Conservation (phyloP, 1,140 invertebrate species). For the Hermetia illucens region DNA sequence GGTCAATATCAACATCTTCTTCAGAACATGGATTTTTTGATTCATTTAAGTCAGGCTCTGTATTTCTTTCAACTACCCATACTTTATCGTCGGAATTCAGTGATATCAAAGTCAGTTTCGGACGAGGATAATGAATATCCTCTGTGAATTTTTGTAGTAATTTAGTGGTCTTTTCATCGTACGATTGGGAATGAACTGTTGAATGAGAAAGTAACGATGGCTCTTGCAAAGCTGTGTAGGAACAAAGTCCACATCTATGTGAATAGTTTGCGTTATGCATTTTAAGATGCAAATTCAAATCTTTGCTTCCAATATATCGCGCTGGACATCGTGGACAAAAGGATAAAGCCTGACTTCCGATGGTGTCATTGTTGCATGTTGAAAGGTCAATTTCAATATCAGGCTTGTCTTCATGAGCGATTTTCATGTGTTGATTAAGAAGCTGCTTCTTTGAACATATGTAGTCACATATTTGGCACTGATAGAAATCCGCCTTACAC, state of each 20-base stretch:
- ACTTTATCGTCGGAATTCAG: slow-evolving; percentile 3
- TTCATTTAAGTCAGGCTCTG: slow-evolving; percentile 11
- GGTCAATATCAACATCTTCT: slow-evolving; percentile 20
- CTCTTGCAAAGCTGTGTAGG: slow-evolving; percentile 58
- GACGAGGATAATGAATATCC: slow-evolving; percentile 44
- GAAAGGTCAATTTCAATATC: slow-evolving; percentile 30
- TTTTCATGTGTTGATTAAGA: slow-evolving; percentile 59
- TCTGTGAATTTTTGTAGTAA: slow-evolving; percentile 49
- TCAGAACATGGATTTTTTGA: slow-evolving; percentile 12
- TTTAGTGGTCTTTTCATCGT: slow-evolving; percentile 61
- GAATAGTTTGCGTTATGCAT: slow-evolving; percentile 37
- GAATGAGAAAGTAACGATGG: slow-evolving; percentile 55
- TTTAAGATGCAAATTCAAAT: slow-evolving; percentile 41
- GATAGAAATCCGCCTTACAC: slow-evolving; percentile 51
- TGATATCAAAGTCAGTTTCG: slow-evolving; percentile 31
- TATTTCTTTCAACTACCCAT: not conserved
- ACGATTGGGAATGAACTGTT: slow-evolving; percentile 66
- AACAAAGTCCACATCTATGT: slow-evolving; percentile 59
- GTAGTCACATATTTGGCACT: slow-evolving; percentile 67
- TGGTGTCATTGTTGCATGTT: slow-evolving; percentile 29
- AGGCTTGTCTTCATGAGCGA: slow-evolving; percentile 45
- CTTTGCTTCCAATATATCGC: slow-evolving; percentile 42
- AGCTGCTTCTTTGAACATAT: slow-evolving; percentile 67
- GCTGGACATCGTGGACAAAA: slow-evolving; percentile 63
- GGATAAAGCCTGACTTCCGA: slow-evolving; percentile 12